Evolutionary conservation across 2,888 invertebrate species (phyloP), one percentile per base, ranked within the genome.

Genomic region (Heteromurus nitidus): DNA sequence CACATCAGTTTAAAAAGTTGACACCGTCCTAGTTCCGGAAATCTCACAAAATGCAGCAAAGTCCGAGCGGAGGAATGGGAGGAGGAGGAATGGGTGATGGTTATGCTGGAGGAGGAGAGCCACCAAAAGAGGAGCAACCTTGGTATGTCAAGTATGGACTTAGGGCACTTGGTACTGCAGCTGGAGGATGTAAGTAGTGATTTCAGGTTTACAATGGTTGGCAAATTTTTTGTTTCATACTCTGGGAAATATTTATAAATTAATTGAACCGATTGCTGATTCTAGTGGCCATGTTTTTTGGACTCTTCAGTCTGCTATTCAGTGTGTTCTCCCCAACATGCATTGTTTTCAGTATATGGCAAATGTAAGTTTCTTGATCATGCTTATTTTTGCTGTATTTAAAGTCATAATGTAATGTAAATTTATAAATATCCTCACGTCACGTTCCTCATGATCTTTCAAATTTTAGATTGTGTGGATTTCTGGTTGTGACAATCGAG

Each of bases 111-210:
- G 53, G 69, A 18, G 70, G 83, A 58, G 80, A 79, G 53, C 77
- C 47, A 13, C 73, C 79, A 20, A 53, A 55, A 26, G 82, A 83
- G 20, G 82, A 85, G 47, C 83, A 83, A 87, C 94, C 96, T 87
- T 95, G 95, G 95, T 96, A 94, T 93, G 92, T 96, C 92, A 95
- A 95, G 90, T 95, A 95, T 90, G 94, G 93, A 89, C 95, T 94
- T 87, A 92, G 95, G 88, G 93, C 93, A 86, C 91, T 96, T 88
- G 96, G 96, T 85, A 95, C 95, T 86, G 93, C 94, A 89, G 96
- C 94, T 89, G 93, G 95, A 89, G 92, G 94, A 89, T 92, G 96
- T 96, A 91, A 92, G 77, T 18, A 44, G 94, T 50, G 88, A 88
- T 77, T 67, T 47, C 24, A 24, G 11, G 1, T 28, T 31, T 58